Percentiles rank a stretch among this genome's conserved stretches.
phyloP scores from a whole-genome alignment of 1,140 invertebrate species.

The Zophobas atratus region DNA sequence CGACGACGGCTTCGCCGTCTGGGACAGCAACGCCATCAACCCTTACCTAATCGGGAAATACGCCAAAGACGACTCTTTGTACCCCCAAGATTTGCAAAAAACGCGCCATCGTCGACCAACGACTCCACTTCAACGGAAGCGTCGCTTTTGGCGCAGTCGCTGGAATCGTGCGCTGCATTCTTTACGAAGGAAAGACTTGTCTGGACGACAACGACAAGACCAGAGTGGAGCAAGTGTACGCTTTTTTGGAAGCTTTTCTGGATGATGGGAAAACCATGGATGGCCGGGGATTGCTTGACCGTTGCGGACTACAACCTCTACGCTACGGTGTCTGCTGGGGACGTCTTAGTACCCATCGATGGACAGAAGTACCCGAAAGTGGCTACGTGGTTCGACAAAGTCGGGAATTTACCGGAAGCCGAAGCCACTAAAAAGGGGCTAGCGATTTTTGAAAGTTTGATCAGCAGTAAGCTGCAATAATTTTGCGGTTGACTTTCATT shows the following conservation, averaged over 20 bases:
- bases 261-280: conserved; percentile 39
- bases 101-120: conserved; percentile 68
- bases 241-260: conserved; percentile 56
- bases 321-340: conserved; percentile 34
- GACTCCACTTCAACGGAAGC: conserved; percentile 71
- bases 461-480: conserved; percentile 7
- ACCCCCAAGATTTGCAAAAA: conserved; percentile 81
- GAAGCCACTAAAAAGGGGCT: conserved; percentile 27
- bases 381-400: conserved; percentile 48
- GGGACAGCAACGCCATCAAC: conserved; percentile 75
- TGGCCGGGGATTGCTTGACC: conserved; percentile 55
- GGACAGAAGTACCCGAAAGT: conserved; percentile 52
- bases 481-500: neutral
- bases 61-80: conserved; percentile 77
- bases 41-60: conserved; percentile 74
- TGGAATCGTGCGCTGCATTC: conserved; percentile 49
- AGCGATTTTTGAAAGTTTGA: conserved; percentile 51
- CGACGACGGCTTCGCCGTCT: conserved; percentile 74
- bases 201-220: conserved; percentile 42
- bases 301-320: conserved; percentile 59
- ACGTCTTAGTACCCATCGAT: conserved; percentile 48
- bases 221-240: conserved; percentile 43
- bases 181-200: conserved; percentile 46
- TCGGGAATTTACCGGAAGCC: conserved; percentile 43
- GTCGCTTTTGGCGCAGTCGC: conserved; percentile 65